Percentiles rank a stretch among this genome's conserved stretches.
phyloP scores from a whole-genome alignment of 1,140 invertebrate genomes.

The Diorhabda carinulata region DNA sequence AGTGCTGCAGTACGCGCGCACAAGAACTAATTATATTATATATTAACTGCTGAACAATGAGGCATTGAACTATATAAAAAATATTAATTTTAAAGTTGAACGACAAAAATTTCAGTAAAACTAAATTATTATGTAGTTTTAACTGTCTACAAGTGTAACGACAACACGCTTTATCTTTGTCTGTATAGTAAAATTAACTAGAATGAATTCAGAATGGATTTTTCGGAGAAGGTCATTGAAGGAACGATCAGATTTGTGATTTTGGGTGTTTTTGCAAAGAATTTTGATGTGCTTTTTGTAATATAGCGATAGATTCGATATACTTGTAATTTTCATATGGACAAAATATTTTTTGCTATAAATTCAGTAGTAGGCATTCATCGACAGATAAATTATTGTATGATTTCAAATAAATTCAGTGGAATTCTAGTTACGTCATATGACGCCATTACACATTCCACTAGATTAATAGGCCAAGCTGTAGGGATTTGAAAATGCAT shows the following conservation, averaged over 20 bases:
- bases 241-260: conserved; percentile 2
- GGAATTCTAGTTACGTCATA: no score
- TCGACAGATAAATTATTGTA: not conserved
- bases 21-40: no score
- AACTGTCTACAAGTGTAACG: conserved; percentile 17
- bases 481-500: no score
- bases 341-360: conserved; percentile 22
- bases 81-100: not conserved
- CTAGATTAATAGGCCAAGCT: no score
- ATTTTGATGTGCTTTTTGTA: conserved; percentile 23
- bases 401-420: no score
- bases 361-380: not conserved
- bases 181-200: conserved; percentile 9
- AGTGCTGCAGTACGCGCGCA: no score
- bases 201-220: not conserved
- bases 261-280: conserved; percentile 17
- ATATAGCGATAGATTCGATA: conserved; percentile 28
- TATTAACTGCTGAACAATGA: no score
- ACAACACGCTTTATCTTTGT: conserved; percentile 12
- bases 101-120: not conserved
- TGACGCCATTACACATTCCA: no score
- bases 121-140: conserved; percentile 4
- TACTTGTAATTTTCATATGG: conserved; percentile 30
- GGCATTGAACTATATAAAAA: no score
- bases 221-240: not conserved